A percentile compares a stretch with the other conserved stretches of the same genome.
phyloP scores from a whole-genome alignment of 2,797 vertebrate species.

The Pseudochromis fuscus region DNA sequence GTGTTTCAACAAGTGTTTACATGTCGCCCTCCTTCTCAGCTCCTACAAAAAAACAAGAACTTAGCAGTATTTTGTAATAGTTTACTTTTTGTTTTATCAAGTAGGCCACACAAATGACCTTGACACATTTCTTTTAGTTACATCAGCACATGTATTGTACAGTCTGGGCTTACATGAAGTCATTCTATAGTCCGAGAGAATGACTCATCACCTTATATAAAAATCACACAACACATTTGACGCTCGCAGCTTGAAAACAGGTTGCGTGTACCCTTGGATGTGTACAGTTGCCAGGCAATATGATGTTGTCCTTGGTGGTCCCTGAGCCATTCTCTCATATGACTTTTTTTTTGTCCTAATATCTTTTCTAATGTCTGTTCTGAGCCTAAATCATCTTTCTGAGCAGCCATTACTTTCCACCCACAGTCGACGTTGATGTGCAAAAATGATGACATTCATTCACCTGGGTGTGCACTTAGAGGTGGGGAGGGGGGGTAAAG shows the following conservation, averaged over 20 bases:
- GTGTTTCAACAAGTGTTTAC: too few species aligned
- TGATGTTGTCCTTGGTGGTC: constrained; percentile 51
- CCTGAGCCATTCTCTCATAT: constrained; percentile 61
- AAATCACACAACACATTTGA: constrained; percentile 30
- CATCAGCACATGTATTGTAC: neutral
- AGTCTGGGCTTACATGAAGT: neutral
- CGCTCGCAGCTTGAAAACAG: constrained; percentile 12
- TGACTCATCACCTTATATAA: constrained; percentile 33
- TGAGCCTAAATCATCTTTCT: constrained; percentile 68
- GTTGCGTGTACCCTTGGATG: constrained; percentile 25
- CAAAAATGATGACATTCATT: constrained; percentile 33
- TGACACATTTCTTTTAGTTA: neutral
- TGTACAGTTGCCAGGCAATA: constrained; percentile 53
- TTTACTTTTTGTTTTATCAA: neutral
- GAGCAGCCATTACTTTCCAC: constrained; percentile 70
- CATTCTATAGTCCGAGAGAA: neutral
- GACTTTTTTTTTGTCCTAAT: constrained; percentile 51
- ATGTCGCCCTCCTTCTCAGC: too few species aligned
- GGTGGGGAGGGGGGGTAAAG: neutral
- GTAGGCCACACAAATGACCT: too few species aligned
- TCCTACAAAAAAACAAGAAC: too few species aligned
- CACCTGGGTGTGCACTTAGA: constrained; percentile 23
- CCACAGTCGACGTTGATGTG: constrained; percentile 65
- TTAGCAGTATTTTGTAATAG: too few species aligned
- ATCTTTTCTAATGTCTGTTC: constrained; percentile 68